Conservation (phyloP, 2,888 invertebrate genomes). For the Ophioninae sp. region DNA sequence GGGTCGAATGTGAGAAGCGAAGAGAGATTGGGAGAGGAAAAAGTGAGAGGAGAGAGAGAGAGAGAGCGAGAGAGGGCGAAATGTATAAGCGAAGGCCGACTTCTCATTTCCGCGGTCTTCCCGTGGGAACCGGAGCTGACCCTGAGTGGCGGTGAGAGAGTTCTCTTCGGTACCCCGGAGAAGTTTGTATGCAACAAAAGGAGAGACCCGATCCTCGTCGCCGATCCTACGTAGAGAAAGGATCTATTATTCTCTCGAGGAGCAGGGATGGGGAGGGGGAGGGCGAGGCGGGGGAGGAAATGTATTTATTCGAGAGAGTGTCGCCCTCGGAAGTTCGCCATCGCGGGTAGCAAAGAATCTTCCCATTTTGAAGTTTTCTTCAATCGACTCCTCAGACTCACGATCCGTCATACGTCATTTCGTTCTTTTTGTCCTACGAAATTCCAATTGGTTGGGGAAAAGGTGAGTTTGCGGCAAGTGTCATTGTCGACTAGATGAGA, state of each 20-base stretch:
- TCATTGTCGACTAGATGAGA: conserved; percentile 6
- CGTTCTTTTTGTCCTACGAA: conserved; percentile 13
- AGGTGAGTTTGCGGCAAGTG: not conserved
- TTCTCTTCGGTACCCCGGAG: conserved; percentile 46
- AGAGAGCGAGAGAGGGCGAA: conserved; percentile 41
- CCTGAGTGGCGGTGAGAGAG: conserved; percentile 61
- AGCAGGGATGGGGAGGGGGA: conserved; percentile 24
- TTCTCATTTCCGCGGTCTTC: conserved; percentile 65
- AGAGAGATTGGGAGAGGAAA: conserved; percentile 31
- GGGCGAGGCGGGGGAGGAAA: conserved; percentile 54
- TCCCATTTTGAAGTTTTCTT: conserved; percentile 41
- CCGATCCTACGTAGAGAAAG: conserved; percentile 65
- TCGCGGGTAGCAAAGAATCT: conserved; percentile 53
- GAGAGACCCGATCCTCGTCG: conserved; percentile 62
- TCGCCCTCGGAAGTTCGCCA: conserved; percentile 58
- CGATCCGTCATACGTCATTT: conserved; percentile 8
- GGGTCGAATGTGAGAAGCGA: conserved; percentile 32
- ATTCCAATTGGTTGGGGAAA: conserved; percentile 44
- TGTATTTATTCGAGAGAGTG: conserved; percentile 67
- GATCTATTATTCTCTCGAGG: conserved; percentile 65
- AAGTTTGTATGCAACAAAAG: conserved; percentile 57
- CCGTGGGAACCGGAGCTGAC: conserved; percentile 68
- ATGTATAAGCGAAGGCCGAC: conserved; percentile 62
- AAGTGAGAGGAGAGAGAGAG: conserved; percentile 29
- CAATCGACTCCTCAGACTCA: conserved; percentile 29